phyloP scores from a whole-genome alignment of 2,888 invertebrate genomes.

The Synergus laeviventris region DNA sequence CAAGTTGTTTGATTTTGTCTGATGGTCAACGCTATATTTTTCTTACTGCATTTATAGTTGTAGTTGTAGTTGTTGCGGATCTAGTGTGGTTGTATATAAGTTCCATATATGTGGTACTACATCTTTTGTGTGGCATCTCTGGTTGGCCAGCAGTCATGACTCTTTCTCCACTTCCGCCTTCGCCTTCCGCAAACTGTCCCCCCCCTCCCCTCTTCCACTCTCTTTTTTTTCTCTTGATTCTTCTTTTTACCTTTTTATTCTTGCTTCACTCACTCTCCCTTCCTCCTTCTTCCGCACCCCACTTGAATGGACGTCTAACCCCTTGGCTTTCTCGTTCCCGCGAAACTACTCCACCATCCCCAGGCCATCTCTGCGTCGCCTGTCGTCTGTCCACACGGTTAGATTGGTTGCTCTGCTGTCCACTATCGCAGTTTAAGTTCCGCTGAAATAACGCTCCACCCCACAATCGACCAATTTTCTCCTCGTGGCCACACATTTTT shows the following conservation, averaged over 20 bases:
- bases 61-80: neutral
- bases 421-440: conserved; percentile 20
- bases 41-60: conserved; percentile 36
- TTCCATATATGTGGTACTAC: neutral
- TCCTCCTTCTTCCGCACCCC: neutral
- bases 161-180: conserved; percentile 36
- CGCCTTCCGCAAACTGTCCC: conserved; percentile 44
- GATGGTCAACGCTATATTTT: conserved; percentile 38
- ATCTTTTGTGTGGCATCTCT: conserved; percentile 28
- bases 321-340: conserved; percentile 38
- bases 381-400: conserved; percentile 67
- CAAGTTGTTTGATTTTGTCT: conserved; percentile 46
- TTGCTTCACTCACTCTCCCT: conserved; percentile 18
- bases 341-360: conserved; percentile 45
- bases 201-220: conserved; percentile 43
- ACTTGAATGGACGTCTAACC: conserved; percentile 34
- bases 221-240: conserved; percentile 51
- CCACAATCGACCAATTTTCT: conserved; percentile 34
- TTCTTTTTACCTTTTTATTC: conserved; percentile 47
- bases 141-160: conserved; percentile 26
- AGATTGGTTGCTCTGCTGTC: conserved; percentile 50
- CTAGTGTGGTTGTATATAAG: neutral
- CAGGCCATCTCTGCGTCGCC: conserved; percentile 55
- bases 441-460: conserved; percentile 10
- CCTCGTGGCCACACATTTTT: conserved; percentile 31